Conservation (phyloP, 1,140 invertebrate species). For the Pogonomyrmex barbatus region DNA sequence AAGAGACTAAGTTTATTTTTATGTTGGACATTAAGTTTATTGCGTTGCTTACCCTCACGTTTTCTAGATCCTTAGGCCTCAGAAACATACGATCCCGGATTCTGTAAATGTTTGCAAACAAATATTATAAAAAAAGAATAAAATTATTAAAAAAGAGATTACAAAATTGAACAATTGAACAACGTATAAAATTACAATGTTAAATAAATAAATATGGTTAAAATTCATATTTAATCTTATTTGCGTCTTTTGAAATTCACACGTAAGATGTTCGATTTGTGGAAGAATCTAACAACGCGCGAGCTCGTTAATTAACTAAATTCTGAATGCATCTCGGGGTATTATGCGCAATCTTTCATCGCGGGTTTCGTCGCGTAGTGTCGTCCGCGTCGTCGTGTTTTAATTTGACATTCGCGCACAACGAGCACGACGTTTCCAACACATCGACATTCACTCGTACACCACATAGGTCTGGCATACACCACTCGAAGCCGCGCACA, state of each 20-base stretch:
- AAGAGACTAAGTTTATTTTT: background rate
- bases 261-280: background rate
- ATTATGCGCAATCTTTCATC: conserved; percentile 32
- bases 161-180: background rate
- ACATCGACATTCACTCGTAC: conserved; percentile 32
- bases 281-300: background rate
- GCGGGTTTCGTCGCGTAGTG: conserved; percentile 18
- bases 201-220: background rate
- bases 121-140: background rate
- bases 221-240: background rate
- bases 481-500: conserved; percentile 16
- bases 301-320: conserved; percentile 45
- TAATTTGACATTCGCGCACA: conserved; percentile 62
- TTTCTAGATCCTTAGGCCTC: conserved; percentile 23
- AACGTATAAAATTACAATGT: background rate
- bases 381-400: conserved; percentile 35
- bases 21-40: background rate
- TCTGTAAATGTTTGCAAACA: conserved; percentile 8
- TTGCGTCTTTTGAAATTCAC: background rate
- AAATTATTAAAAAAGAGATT: background rate
- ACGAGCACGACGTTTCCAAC: conserved; percentile 31
- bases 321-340: conserved; percentile 13
- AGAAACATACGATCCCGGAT: conserved; percentile 30
- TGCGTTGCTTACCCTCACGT: conserved; percentile 35
- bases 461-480: background rate